Percentiles rank a stretch among this genome's conserved stretches.
Conservation (phyloP, 1,140 invertebrate species). For the Hyles vespertilio region DNA sequence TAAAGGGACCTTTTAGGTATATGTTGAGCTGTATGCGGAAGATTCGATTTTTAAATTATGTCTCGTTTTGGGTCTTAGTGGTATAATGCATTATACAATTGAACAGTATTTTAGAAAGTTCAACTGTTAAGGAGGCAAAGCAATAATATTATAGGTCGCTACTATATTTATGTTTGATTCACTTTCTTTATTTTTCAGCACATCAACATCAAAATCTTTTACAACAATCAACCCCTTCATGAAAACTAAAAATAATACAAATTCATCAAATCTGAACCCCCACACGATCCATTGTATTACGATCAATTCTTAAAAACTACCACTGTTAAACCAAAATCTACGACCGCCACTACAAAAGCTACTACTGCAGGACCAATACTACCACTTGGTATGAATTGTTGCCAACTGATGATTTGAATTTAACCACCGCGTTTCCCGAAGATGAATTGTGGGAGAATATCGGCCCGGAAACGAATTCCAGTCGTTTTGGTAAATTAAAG, state of each 20-base stretch:
- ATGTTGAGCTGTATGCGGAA: no score
- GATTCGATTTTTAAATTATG: no score
- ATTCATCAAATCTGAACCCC: slow-evolving; percentile 40
- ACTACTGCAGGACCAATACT: slow-evolving; percentile 37
- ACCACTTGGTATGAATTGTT: slow-evolving; percentile 59
- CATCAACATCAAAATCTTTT: slow-evolving; percentile 33
- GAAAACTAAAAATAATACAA: slow-evolving; percentile 35
- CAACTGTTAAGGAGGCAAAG: neutral
- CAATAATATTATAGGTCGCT: neutral
- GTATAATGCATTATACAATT: no score
- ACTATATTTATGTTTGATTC: neutral
- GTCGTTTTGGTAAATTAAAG: slow-evolving; percentile 44
- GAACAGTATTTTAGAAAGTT: no score
- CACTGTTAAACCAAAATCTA: slow-evolving; percentile 35
- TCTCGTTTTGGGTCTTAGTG: no score
- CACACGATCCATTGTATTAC: slow-evolving; percentile 58
- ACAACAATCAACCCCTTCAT: slow-evolving; percentile 22
- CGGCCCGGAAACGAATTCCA: slow-evolving; percentile 36
- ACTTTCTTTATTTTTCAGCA: slow-evolving; percentile 25
- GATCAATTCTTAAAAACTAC: slow-evolving; percentile 70
- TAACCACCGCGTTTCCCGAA: slow-evolving; percentile 39
- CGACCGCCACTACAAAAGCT: slow-evolving; percentile 26
- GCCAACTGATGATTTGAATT: slow-evolving; percentile 46
- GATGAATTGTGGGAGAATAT: slow-evolving; percentile 64
- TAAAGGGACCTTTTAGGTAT: no score